Evolutionary conservation across 1,140 invertebrate genomes (phyloP).

Genomic region (Aphaenogaster rudis): DNA sequence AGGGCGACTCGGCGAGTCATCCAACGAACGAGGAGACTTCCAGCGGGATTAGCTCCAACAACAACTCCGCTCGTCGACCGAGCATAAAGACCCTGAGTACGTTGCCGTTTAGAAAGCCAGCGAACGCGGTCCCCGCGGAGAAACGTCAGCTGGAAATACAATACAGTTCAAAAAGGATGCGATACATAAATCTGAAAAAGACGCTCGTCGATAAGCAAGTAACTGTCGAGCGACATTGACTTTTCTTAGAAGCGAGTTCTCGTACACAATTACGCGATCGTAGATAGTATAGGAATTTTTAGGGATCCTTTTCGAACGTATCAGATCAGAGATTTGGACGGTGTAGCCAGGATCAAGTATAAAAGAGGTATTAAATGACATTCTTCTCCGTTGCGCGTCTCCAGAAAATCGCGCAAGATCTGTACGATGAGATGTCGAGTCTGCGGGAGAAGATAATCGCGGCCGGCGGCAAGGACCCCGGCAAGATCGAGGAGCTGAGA

Average conservation of each 20-base stretch:
- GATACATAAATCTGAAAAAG: conserved; percentile 71
- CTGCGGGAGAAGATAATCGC: conserved; percentile 79
- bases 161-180: conserved; percentile 74
- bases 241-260: background rate
- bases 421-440: conserved; percentile 76
- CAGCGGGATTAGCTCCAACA: conserved; percentile 27
- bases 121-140: conserved; percentile 22
- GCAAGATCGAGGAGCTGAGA: conserved; percentile 73
- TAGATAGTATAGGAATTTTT: background rate
- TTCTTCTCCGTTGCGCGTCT: background rate
- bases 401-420: conserved; percentile 69
- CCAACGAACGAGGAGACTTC: conserved; percentile 48
- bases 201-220: conserved; percentile 80
- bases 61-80: conserved; percentile 56
- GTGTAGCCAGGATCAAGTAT: background rate
- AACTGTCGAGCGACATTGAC: conserved; percentile 6
- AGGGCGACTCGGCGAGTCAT: conserved; percentile 48
- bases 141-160: conserved; percentile 77
- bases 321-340: background rate
- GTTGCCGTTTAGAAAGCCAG: conserved; percentile 31
- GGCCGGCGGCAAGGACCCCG: conserved; percentile 78
- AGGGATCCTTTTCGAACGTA: background rate
- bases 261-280: background rate
- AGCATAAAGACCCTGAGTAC: conserved; percentile 29
- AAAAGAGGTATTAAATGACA: background rate